These are phyloP conservation scores for Neocrepidodera transversa DNA, from an alignment of 2,888 invertebrate genomes.

Conservation along the genomic window DNA sequence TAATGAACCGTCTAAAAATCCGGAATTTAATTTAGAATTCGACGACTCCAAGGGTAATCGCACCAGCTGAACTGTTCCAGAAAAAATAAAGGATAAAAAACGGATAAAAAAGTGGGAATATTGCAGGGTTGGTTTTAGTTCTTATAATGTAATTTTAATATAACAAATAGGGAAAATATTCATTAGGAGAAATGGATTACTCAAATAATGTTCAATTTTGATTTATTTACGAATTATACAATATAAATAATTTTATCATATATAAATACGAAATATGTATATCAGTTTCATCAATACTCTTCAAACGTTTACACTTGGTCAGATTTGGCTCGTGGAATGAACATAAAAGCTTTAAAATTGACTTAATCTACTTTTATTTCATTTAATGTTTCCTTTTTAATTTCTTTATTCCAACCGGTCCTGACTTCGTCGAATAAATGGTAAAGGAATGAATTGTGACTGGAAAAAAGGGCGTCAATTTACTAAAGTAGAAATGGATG, in stretches of 20 bases:
- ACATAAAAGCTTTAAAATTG: no score
- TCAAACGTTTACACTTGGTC: no score
- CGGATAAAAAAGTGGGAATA: background rate
- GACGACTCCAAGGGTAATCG: slow-evolving; percentile 20
- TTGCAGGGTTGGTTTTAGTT: background rate
- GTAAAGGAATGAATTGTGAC: slow-evolving; percentile 5
- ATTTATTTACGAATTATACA: no score
- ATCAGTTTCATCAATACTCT: no score
- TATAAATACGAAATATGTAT: no score
- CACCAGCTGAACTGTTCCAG: slow-evolving; percentile 1
- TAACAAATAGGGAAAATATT: no score
- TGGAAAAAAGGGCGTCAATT: slow-evolving; percentile 14
- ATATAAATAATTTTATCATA: no score
- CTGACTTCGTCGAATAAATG: slow-evolving; percentile 6
- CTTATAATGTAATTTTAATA: background rate
- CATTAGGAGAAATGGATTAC: no score
- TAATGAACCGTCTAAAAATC: slow-evolving; percentile 29
- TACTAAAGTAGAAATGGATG: slow-evolving; percentile 6
- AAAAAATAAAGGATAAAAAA: slow-evolving; percentile 9
- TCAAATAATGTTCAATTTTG: no score
- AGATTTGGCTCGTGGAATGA: no score
- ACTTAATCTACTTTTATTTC: no score
- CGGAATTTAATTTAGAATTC: slow-evolving; percentile 27
- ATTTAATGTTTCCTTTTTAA: no score
- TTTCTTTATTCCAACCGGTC: background rate